Evolutionary conservation across 2,797 vertebrate species (phyloP), one percentile per base, ranked within the genome.

Genomic region (Varecia variegata): DNA sequence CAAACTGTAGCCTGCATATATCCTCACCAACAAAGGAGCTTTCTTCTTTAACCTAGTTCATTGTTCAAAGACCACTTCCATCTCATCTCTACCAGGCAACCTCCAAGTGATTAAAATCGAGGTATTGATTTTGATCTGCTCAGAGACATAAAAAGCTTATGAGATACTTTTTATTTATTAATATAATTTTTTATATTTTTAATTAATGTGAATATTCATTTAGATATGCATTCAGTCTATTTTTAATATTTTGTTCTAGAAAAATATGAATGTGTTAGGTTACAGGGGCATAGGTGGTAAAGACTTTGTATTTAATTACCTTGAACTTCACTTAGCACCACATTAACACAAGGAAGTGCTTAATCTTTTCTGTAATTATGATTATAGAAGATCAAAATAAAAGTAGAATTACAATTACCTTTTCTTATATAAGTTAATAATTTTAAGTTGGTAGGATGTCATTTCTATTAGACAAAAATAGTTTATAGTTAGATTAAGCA

Each of bases 301-400:
- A 94, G 65, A 35, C 76, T 91, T 94, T 90, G 56, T 3, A 47
- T 88, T 96, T 97, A 96, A 96, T 94, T 97, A 94, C 47, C 71
- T 96, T 98, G 92, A 97, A 96, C 97, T 97, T 95, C 81, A 91
- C 70, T 95, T 96, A 93, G 93, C 76, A 90, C 86, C 47, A 71
- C 47, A 79, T 97, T 97, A 97, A 74, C 43, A 95, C 80, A 94
- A 87, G 50, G 70, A 95, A 67, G 43, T 95, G 20, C 88, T 97
- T 97, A 94, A 96, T 97, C 91, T 84, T 88, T 93, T 91, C 95
- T 93, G 32, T 97, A 95, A 97, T 97, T 97, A 94, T 86, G 74
- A 97, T 96, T 60, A 58, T 87, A 87, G 65, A 94, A 93, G 95
- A 97, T 97, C 91, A 97, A 97, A 97, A 97, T 97, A 97, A 96